These are phyloP conservation scores for Stenoptilia bipunctidactyla DNA, from an alignment of 2,888 invertebrate species.

Conservation along the genomic window DNA sequence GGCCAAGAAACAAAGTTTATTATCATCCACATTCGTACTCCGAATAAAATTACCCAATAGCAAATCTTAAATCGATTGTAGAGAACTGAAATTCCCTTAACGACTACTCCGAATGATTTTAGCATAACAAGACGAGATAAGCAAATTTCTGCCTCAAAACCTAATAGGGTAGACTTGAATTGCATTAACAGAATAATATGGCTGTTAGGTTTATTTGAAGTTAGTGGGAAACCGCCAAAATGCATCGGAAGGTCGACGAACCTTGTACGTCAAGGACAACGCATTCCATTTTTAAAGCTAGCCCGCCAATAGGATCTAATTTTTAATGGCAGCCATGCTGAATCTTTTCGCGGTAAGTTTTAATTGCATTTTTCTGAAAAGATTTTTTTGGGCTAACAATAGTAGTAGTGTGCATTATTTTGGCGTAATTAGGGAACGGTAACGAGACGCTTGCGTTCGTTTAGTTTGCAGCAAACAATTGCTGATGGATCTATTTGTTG, in stretches of 20 bases:
- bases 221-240: constrained; percentile 55
- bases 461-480: neutral
- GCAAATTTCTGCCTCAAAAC: constrained; percentile 28
- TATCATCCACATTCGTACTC: neutral
- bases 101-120: constrained; percentile 23
- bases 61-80: constrained; percentile 25
- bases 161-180: constrained; percentile 26
- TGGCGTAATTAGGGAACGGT: constrained; percentile 58
- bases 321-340: constrained; percentile 69
- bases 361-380: constrained; percentile 40
- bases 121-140: constrained; percentile 19
- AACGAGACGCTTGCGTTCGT: constrained; percentile 31
- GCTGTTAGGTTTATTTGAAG: constrained; percentile 36
- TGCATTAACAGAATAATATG: constrained; percentile 19
- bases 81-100: constrained; percentile 35
- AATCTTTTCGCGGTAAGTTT: constrained; percentile 52
- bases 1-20: neutral
- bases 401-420: constrained; percentile 47
- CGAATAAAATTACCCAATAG: neutral
- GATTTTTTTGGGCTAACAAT: constrained; percentile 49
- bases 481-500: neutral
- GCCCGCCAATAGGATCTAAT: constrained; percentile 68
- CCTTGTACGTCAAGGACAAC: constrained; percentile 63
- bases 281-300: constrained; percentile 70
- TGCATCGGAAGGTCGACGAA: constrained; percentile 69